Conservation (phyloP, 2,888 invertebrate species). For the Drosophila mettleri region DNA sequence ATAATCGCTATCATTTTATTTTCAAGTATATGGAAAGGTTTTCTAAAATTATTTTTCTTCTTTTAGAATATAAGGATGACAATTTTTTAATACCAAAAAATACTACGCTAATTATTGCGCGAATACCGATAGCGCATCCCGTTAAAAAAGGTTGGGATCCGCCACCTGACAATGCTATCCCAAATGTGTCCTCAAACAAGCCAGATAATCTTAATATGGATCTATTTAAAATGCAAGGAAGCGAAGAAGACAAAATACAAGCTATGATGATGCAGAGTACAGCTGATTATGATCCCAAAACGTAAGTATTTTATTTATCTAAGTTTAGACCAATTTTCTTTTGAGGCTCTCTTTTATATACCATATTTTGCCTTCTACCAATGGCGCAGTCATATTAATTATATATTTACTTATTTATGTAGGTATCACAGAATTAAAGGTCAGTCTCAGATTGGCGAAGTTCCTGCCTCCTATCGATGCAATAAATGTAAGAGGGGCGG, state of each 20-base stretch:
- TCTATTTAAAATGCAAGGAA: conserved; percentile 94
- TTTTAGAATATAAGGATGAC: conserved; percentile 95
- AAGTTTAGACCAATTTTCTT: not conserved
- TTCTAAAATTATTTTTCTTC: not conserved
- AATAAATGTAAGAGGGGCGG: conserved; percentile 97
- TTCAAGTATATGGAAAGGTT: not conserved
- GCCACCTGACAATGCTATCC: conserved; percentile 81
- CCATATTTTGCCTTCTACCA: too few species aligned
- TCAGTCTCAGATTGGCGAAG: conserved; percentile 94
- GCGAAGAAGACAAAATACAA: conserved; percentile 98
- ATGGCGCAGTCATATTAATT: too few species aligned
- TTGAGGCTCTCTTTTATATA: too few species aligned
- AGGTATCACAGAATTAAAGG: conserved; percentile 96
- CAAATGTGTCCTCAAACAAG: conserved; percentile 49
- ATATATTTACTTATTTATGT: conserved; percentile 28
- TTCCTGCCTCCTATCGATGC: conserved; percentile 96
- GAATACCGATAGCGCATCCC: conserved; percentile 94
- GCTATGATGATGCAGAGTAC: conserved; percentile 99
- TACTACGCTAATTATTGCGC: conserved; percentile 96
- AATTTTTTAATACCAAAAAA: conserved; percentile 97
- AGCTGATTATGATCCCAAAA: conserved; percentile 98
- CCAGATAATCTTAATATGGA: conserved; percentile 89
- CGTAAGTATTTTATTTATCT: conserved; percentile 87
- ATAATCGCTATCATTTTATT: not conserved
- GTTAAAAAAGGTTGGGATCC: conserved; percentile 91